Percentiles rank a stretch among this genome's conserved stretches.
Evolutionary conservation across 1,140 invertebrate genomes (phyloP).

Genomic region (Trichonephila inaurata): DNA sequence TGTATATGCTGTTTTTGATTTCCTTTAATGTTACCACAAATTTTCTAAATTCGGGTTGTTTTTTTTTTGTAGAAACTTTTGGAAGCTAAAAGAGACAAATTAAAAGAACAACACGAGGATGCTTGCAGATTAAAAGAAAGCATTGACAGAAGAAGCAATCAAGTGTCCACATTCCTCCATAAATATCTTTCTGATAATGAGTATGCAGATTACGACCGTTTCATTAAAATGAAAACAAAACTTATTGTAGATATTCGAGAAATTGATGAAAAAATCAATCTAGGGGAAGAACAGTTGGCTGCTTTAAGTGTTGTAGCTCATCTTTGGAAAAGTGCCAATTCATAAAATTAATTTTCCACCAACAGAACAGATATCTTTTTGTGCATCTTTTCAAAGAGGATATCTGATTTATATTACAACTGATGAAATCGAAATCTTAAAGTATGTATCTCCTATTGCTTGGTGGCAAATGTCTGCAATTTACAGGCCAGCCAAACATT

Average conservation of each 20-base stretch:
- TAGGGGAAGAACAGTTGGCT: slow-evolving; percentile 91
- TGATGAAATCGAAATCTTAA: not conserved
- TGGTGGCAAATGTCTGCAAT: slow-evolving; percentile 41
- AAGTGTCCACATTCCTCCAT: slow-evolving; percentile 87
- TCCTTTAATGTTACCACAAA: too few species aligned
- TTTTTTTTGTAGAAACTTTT: slow-evolving; percentile 75
- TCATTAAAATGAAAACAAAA: slow-evolving; percentile 95
- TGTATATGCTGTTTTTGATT: too few species aligned
- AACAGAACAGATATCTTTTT: slow-evolving; percentile 4
- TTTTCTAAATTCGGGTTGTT: not conserved
- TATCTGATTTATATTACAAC: not conserved
- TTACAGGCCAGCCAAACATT: slow-evolving; percentile 48
- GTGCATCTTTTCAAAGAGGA: slow-evolving; percentile 26
- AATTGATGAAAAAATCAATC: slow-evolving; percentile 92
- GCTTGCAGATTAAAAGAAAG: slow-evolving; percentile 91
- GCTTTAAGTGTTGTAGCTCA: slow-evolving; percentile 83
- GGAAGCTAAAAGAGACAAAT: slow-evolving; percentile 87
- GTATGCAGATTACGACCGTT: slow-evolving; percentile 92
- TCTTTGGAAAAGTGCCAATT: slow-evolving; percentile 76
- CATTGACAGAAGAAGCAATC: slow-evolving; percentile 90
- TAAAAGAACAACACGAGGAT: slow-evolving; percentile 90
- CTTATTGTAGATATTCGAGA: slow-evolving; percentile 91
- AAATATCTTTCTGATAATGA: slow-evolving; percentile 89
- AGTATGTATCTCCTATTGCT: slow-evolving; percentile 55
- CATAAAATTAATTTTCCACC: slow-evolving; percentile 38